Conservation (phyloP, 2,113 vertebrate species). For the Tursiops truncatus region DNA sequence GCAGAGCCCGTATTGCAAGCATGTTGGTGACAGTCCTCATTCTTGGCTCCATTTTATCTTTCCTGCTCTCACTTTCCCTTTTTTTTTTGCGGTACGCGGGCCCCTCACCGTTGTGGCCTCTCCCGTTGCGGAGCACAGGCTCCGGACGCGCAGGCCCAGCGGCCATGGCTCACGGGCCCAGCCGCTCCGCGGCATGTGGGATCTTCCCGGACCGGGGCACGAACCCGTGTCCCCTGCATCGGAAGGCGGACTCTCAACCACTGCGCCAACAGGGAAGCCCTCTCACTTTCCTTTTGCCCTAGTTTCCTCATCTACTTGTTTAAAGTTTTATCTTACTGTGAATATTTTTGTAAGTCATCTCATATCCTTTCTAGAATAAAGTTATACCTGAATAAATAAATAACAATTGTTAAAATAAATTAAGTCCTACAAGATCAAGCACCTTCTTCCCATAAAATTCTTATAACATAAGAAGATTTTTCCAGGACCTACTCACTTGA, state of each 20-base stretch:
- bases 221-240: too few species aligned
- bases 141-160: too few species aligned
- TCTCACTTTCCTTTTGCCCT: neutral
- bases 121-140: too few species aligned
- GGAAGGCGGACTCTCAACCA: too few species aligned
- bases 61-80: neutral
- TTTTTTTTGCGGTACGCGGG: too few species aligned
- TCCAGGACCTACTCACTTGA: neutral
- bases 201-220: too few species aligned
- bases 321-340: neutral
- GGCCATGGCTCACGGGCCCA: too few species aligned
- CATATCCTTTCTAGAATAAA: neutral
- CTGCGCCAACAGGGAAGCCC: too few species aligned
- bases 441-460: neutral
- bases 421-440: neutral
- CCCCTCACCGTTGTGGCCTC: too few species aligned
- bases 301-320: neutral
- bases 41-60: neutral
- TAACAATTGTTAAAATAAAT: neutral
- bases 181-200: too few species aligned
- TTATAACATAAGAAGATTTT: neutral
- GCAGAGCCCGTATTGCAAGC: accelerated
- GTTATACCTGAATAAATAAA: neutral
- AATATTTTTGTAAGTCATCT: constrained; percentile 21
- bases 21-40: neutral